Conservation (phyloP, 2,113 vertebrate species). For the Tachycineta bicolor region DNA sequence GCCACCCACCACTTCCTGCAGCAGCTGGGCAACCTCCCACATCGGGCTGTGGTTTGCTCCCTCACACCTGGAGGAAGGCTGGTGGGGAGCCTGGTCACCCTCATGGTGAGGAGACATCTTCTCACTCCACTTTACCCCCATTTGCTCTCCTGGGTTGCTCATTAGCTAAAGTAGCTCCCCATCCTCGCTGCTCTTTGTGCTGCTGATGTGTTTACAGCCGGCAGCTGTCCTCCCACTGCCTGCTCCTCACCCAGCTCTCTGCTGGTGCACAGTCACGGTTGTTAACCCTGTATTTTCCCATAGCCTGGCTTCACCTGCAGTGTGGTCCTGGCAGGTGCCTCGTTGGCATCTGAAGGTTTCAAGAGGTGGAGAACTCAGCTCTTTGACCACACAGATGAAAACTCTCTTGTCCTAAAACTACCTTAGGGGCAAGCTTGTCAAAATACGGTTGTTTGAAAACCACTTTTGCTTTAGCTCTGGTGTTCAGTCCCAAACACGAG, state of each 20-base stretch:
- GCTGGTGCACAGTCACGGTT: not conserved
- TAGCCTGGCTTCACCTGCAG: not conserved
- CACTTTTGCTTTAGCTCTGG: not conserved
- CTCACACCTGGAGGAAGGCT: not conserved
- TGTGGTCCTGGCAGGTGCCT: not conserved
- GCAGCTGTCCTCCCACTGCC: not conserved
- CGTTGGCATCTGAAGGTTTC: not conserved
- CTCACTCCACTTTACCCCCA: slow-evolving; percentile 1
- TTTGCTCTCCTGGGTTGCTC: not conserved
- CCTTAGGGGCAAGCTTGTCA: not conserved
- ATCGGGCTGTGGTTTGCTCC: not conserved
- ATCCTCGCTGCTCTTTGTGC: slow-evolving; percentile 23
- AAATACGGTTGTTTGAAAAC: not conserved
- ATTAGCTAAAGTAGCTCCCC: slow-evolving; percentile 14
- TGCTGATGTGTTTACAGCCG: slow-evolving; percentile 49
- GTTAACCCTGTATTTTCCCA: not conserved
- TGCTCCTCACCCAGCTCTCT: not conserved
- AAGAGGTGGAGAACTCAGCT: not conserved
- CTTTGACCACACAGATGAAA: not conserved
- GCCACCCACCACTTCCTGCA: not conserved
- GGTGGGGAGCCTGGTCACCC: not conserved
- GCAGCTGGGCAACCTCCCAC: not conserved
- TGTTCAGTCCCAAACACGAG: not conserved
- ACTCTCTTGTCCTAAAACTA: not conserved
- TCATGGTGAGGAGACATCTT: not conserved